These are phyloP conservation scores for Urophycis tenuis DNA, from an alignment of 2,797 vertebrate genomes.

Conservation along the genomic window DNA sequence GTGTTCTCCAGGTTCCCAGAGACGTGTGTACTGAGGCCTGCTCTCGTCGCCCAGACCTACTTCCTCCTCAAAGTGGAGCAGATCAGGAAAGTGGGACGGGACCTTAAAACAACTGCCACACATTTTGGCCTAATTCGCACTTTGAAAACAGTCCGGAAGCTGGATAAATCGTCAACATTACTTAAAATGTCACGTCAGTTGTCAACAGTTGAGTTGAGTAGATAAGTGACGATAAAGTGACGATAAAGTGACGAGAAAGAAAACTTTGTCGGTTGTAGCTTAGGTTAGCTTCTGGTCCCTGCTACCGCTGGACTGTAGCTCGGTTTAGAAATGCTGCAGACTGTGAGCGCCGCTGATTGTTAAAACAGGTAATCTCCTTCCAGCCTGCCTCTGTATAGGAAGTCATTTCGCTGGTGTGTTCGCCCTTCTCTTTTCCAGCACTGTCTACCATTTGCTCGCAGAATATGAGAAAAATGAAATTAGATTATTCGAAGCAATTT, in stretches of 20 bases:
- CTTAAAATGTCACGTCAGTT: background rate
- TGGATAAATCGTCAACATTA: background rate
- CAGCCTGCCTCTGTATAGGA: background rate
- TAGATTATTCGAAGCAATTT: background rate
- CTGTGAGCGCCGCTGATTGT: background rate
- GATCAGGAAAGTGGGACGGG: background rate
- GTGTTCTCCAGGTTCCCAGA: background rate
- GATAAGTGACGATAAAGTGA: too few species aligned
- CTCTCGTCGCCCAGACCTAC: background rate
- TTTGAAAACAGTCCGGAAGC: background rate
- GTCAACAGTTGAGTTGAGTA: too few species aligned
- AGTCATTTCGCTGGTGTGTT: background rate
- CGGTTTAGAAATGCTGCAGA: background rate
- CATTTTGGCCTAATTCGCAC: background rate
- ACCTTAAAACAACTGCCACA: conserved; percentile 3
- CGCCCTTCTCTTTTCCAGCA: background rate
- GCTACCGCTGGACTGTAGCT: background rate
- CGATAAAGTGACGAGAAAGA: too few species aligned
- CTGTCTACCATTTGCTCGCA: background rate
- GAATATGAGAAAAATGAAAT: background rate
- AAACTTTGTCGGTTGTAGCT: background rate
- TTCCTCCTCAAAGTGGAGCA: conserved; percentile 1
- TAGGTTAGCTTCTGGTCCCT: background rate
- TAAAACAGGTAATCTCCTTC: background rate
- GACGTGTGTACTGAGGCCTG: background rate